Evolutionary conservation across 2,888 invertebrate species (phyloP), one percentile per base, ranked within the genome.

Genomic region (Beris chalybata): DNA sequence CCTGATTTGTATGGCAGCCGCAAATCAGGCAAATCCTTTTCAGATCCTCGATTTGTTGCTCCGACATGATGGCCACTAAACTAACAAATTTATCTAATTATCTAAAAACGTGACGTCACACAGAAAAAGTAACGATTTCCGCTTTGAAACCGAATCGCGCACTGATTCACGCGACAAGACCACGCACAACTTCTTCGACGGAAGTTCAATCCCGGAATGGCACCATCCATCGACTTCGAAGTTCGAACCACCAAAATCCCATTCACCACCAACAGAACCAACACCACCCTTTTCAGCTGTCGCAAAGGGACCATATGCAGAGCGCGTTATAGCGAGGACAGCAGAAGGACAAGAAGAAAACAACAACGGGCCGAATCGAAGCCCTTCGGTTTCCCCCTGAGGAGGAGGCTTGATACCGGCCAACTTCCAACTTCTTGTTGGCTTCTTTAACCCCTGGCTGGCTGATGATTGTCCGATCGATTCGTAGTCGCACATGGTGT

Each of bases 1-100:
- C 77, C 72, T 77, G 77, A 66, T 77, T 78, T 22, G 80, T 80
- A 69, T 79, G 79, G 72, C 80, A 79, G 70, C 80, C 80, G 67
- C 80, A 80, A 67, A 80, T 80, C 69, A 80, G 78, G 74, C 80
- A 80, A 72, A 79, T 80, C 73, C 77, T 77, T 71, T 80, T 80
- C 68, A 80, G 22, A 52, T 70, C 68, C 38, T 65, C 65, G 48
- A 54, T 55, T 13, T 48, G 64, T 29, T 32, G 50, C 12, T 61
- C 61, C 7, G 61, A 61, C 61, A 61, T 61, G 5, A 38, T 38
- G 38, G 38, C 2, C 48, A 48, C 48, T 48, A 15, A 22, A 22
- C 22, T 45, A 45, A 11, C 11, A 12, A n/a, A 12, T 45, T 12
- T 45, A 2, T n/a, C 45, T 45, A 12, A n/a, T 45, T 45, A 11